phyloP scores from a whole-genome alignment of 2,797 vertebrate genomes.

The Danio jaintianensis region DNA sequence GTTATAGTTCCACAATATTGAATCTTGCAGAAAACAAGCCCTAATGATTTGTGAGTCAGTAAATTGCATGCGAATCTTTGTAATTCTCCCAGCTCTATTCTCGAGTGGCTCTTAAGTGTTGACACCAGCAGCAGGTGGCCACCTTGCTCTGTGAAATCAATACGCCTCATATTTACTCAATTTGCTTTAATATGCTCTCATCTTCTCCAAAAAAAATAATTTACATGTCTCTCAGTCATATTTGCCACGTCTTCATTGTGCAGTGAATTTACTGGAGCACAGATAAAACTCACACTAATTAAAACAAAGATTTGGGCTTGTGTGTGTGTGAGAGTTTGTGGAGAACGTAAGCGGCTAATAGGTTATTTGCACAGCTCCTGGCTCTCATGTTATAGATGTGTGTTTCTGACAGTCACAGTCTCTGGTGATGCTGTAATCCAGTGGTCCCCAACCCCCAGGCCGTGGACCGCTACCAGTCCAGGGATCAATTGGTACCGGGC shows the following conservation, averaged over 20 bases:
- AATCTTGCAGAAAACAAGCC: neutral
- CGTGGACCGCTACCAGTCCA: no score
- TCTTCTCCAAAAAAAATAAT: constrained; percentile 49
- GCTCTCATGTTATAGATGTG: constrained; percentile 39
- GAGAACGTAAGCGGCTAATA: constrained; percentile 42
- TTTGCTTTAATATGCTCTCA: constrained; percentile 53
- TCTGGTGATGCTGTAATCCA: constrained; percentile 47
- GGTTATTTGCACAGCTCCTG: constrained; percentile 48
- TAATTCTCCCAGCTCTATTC: neutral
- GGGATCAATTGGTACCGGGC: no score
- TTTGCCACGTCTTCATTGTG: constrained; percentile 46
- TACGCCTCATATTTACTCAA: constrained; percentile 50
- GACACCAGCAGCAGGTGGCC: constrained; percentile 27
- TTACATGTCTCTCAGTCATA: constrained; percentile 49
- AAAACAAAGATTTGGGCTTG: constrained; percentile 33
- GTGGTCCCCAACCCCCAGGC: constrained; percentile 36
- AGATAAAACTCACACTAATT: constrained; percentile 53
- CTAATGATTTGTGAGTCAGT: neutral
- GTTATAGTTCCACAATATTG: neutral
- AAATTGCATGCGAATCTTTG: constrained; percentile 20
- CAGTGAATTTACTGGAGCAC: constrained; percentile 42
- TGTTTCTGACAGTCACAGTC: constrained; percentile 43
- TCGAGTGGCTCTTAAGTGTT: constrained; percentile 15
- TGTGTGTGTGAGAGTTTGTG: constrained; percentile 1
- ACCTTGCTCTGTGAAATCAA: constrained; percentile 29